These are phyloP conservation scores for Hydrozoanthus tunicans DNA, from an alignment of 64 coral and sea anemone species.

Conservation along the genomic window DNA sequence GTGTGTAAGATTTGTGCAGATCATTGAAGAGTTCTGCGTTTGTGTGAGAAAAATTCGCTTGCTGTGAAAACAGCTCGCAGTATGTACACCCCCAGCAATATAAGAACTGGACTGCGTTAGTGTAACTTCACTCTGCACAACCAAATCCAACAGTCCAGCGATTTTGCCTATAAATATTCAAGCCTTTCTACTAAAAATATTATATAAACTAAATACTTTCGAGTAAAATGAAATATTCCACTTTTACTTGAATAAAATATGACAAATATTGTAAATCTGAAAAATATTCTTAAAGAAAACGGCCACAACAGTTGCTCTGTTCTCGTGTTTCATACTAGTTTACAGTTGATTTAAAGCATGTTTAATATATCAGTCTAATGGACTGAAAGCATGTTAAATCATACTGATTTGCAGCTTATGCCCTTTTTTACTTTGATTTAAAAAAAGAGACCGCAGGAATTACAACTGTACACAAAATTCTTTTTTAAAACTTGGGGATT, in stretches of 20 bases:
- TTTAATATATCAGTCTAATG: background rate
- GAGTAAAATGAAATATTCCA: constrained; percentile 66
- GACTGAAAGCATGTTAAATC: background rate
- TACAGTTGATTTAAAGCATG: background rate
- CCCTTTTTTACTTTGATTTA: background rate
- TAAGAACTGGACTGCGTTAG: background rate
- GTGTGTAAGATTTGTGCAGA: constrained; percentile 13
- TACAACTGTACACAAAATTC: background rate
- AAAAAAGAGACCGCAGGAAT: background rate
- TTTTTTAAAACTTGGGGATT: background rate
- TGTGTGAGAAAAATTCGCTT: constrained; percentile 10
- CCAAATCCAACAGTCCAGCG: constrained; percentile 47
- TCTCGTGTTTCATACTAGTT: background rate
- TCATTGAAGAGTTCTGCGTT: constrained; percentile 17
- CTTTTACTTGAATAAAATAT: constrained; percentile 59
- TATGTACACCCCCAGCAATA: constrained; percentile 44
- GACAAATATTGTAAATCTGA: constrained; percentile 60
- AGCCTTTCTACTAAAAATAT: constrained; percentile 47
- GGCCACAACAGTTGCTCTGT: constrained; percentile 12
- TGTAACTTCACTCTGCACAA: constrained; percentile 41
- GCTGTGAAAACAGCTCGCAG: constrained; percentile 10
- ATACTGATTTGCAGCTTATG: background rate
- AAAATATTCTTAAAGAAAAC: constrained; percentile 53
- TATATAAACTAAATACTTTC: constrained; percentile 65
- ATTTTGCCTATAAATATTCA: constrained; percentile 58